Evolutionary conservation across 2,797 vertebrate genomes (phyloP).

Genomic region (Poeciliopsis infans): DNA sequence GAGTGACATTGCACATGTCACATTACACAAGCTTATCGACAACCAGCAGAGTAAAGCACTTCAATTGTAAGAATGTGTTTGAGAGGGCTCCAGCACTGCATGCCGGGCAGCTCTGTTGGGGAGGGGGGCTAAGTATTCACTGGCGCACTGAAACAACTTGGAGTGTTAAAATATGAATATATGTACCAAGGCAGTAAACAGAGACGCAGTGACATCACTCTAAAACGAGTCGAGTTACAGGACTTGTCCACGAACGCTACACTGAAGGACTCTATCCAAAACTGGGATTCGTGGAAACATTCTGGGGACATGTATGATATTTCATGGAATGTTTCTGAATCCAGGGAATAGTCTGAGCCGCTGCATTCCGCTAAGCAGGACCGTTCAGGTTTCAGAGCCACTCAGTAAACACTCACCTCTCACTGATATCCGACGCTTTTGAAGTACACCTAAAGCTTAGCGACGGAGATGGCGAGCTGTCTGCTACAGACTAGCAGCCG

Average conservation of each 20-base stretch:
- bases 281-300: not conserved
- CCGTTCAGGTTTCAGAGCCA: constrained; percentile 56
- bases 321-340: constrained; percentile 49
- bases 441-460: constrained; percentile 1
- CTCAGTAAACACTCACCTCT: constrained; percentile 66
- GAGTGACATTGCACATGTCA: constrained; percentile 8
- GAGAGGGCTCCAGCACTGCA: constrained; percentile 39
- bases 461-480: constrained; percentile 4
- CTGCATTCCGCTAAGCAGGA: constrained; percentile 44
- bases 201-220: constrained; percentile 17
- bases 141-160: constrained; percentile 43
- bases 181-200: not conserved
- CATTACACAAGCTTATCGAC: constrained; percentile 9
- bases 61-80: constrained; percentile 20
- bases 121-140: constrained; percentile 16
- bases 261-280: not conserved
- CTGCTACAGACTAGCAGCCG: constrained; percentile 11
- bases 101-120: not conserved
- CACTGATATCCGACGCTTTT: constrained; percentile 9
- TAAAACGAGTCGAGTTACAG: not conserved
- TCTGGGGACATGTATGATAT: constrained; percentile 38
- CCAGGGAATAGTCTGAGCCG: constrained; percentile 64
- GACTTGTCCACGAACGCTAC: fast-evolving
- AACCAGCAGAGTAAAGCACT: not conserved
- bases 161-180: constrained; percentile 32